A percentile compares a stretch with the other conserved stretches of the same genome.
These are phyloP conservation scores for Cancer borealis DNA, from an alignment of 2,888 invertebrate genomes.

Conservation along the genomic window DNA sequence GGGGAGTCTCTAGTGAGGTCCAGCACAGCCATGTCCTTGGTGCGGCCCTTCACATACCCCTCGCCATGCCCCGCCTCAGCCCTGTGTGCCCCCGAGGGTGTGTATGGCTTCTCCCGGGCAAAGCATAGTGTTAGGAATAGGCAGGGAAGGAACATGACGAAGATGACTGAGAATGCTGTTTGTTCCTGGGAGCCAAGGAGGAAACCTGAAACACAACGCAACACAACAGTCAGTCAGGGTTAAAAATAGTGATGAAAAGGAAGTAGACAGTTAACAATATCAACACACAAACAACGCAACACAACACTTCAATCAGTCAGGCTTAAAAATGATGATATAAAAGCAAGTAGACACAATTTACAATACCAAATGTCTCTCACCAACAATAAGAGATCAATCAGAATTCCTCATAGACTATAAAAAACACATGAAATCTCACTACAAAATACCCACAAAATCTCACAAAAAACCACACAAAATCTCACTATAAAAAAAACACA, in stretches of 20 bases:
- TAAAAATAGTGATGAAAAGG: not conserved
- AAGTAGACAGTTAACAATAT: not conserved
- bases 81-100: conserved; percentile 26
- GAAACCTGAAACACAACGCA: conserved; percentile 1
- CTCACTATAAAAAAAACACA: not conserved
- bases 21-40: conserved; percentile 49
- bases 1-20: conserved; percentile 54
- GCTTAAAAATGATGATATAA: too few species aligned
- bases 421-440: not conserved
- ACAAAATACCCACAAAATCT: not conserved
- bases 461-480: too few species aligned
- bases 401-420: too few species aligned
- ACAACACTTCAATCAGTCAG: too few species aligned
- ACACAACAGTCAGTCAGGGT: not conserved
- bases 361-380: too few species aligned
- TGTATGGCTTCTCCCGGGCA: conserved; percentile 78
- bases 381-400: too few species aligned
- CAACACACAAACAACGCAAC: too few species aligned
- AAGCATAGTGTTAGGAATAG: conserved; percentile 78
- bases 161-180: conserved; percentile 78
- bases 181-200: conserved; percentile 78
- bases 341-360: too few species aligned
- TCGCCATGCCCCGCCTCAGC: not conserved
- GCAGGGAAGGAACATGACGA: conserved; percentile 78
- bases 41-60: not conserved